Conservation (phyloP, 30 jellyfish, hydroid and myxozoan species). For the Pelagia noctiluca region DNA sequence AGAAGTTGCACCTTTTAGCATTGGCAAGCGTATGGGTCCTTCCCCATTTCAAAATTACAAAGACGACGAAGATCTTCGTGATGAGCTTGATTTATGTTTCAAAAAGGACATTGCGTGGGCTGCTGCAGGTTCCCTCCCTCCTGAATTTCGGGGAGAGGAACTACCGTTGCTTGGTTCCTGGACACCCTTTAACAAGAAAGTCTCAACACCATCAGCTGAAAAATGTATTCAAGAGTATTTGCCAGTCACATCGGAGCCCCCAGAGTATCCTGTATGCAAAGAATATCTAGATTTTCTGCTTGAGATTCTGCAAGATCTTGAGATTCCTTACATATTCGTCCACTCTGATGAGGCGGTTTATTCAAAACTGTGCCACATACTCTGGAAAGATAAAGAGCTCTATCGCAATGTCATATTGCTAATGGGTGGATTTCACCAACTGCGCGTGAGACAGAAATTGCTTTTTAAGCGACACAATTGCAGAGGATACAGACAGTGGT, state of each 20-base stretch:
- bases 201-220: neutral
- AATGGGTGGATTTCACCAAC: conserved; percentile 72
- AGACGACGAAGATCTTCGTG: neutral
- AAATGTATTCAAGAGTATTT: conserved; percentile 50
- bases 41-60: neutral
- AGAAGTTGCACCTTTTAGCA: too few relatives aligned
- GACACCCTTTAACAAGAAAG: conserved; percentile 43
- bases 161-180: conserved; percentile 49
- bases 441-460: conserved; percentile 51
- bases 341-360: conserved; percentile 67
- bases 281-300: conserved; percentile 47
- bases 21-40: too few relatives aligned
- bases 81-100: conserved; percentile 17
- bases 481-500: conserved; percentile 67
- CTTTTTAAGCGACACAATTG: conserved; percentile 39
- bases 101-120: conserved; percentile 66
- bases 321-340: conserved; percentile 43
- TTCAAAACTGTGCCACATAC: conserved; percentile 45
- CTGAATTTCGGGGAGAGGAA: neutral
- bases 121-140: conserved; percentile 33
- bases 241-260: conserved; percentile 67
- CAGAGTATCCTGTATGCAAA: conserved; percentile 46
- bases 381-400: too few relatives aligned
- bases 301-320: conserved; percentile 4
- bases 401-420: conserved; percentile 12